Conservation (phyloP, 2,113 vertebrate genomes). For the Trachemys scripta region DNA sequence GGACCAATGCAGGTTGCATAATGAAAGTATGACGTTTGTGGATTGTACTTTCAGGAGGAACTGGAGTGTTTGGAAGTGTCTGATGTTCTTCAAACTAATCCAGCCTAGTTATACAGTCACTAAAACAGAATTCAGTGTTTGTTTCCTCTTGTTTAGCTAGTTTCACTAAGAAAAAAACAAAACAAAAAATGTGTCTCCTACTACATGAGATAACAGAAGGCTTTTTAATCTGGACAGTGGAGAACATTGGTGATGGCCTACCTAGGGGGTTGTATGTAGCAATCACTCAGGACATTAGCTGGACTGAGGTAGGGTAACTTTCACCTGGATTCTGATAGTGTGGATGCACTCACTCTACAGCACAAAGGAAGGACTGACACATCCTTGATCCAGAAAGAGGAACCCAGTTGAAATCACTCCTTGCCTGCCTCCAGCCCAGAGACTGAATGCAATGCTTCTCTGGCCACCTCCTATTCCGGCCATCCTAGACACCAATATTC, state of each 20-base stretch:
- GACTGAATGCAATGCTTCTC: fast-evolving
- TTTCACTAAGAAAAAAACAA: fast-evolving
- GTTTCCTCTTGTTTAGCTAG: neutral
- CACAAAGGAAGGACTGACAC: neutral
- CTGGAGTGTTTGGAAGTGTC: no score
- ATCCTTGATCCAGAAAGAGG: neutral
- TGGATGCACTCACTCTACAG: neutral
- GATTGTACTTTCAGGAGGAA: no score
- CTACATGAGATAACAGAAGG: no score
- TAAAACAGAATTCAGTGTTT: neutral
- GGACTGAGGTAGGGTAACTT: neutral
- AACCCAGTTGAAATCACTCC: neutral
- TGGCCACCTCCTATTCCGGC: neutral
- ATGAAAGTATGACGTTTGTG: fast-evolving
- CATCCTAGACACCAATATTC: neutral
- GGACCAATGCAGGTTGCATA: neutral
- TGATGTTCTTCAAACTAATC: no score
- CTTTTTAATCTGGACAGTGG: no score
- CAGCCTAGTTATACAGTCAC: neutral
- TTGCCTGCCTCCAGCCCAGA: neutral
- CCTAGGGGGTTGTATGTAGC: no score
- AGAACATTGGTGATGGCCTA: no score
- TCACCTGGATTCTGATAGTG: neutral
- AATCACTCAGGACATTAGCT: fast-evolving
- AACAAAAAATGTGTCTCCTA: neutral